Evolutionary conservation across 2,888 invertebrate species (phyloP).

Genomic region (Dicycla oo): DNA sequence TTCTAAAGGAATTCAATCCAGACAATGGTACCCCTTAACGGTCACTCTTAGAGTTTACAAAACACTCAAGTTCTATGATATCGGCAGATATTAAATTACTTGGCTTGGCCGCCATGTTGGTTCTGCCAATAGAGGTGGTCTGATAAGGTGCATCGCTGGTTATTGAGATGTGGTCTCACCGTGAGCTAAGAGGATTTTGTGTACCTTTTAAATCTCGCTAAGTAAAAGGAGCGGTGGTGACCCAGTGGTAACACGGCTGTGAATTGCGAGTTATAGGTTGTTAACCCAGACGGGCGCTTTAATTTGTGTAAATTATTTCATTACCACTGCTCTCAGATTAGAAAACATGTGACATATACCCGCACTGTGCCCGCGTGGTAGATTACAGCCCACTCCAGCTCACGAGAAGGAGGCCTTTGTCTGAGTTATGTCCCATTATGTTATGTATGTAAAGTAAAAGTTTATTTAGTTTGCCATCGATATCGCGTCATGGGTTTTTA

Average conservation of each 20-base stretch:
- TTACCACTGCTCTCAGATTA: too few species aligned
- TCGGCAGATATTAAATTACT: conserved; percentile 68
- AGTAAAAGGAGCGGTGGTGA: neutral
- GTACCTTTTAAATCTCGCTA: conserved; percentile 3
- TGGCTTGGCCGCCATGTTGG: conserved; percentile 55
- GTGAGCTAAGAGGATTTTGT: conserved; percentile 28
- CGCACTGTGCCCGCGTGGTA: too few species aligned
- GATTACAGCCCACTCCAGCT: too few species aligned
- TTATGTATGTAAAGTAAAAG: too few species aligned
- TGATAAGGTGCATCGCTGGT: conserved; percentile 72
- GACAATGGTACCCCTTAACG: conserved; percentile 31
- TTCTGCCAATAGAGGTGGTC: conserved; percentile 68
- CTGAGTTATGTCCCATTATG: too few species aligned
- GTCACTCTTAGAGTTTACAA: conserved; percentile 56
- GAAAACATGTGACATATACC: too few species aligned
- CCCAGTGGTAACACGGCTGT: too few species aligned
- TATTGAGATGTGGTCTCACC: conserved; percentile 51
- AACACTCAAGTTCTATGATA: conserved; percentile 63
- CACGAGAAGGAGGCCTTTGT: too few species aligned
- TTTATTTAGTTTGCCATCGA: conserved; percentile 1
- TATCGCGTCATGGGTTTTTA: conserved; percentile 6
- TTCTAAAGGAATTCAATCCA: conserved; percentile 45
- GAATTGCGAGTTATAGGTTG: too few species aligned
- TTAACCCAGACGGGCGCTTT: too few species aligned
- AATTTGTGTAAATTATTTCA: too few species aligned